Conservation (phyloP, 2,888 invertebrate genomes). For the Troides oblongomaculatus region DNA sequence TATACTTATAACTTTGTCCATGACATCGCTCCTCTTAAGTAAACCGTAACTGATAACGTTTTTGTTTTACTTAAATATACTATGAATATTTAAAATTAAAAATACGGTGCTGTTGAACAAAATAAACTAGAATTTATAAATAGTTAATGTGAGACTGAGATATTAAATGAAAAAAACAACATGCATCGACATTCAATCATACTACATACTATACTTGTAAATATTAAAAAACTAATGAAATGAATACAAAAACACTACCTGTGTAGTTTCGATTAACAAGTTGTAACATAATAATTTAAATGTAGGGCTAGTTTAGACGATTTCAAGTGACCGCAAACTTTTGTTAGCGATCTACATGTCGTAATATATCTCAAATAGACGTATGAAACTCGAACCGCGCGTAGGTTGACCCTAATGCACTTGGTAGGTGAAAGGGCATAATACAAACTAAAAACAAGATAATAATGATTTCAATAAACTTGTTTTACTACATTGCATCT, state of each 20-base stretch:
- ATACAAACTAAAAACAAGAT: neutral
- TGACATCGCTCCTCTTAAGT: no score
- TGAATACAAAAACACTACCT: neutral
- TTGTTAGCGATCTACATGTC: conserved; percentile 46
- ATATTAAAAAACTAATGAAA: neutral
- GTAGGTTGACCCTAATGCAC: neutral
- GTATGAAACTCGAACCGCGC: conserved; percentile 6
- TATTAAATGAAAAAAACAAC: no score
- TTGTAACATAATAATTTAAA: conserved; percentile 19
- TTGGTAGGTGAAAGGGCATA: conserved; percentile 14
- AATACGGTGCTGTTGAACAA: no score
- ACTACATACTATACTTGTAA: no score
- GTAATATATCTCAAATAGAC: conserved; percentile 19
- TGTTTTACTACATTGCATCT: no score
- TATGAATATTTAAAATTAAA: neutral
- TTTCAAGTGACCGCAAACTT: conserved; percentile 41
- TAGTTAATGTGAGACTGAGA: no score
- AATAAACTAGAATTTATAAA: no score
- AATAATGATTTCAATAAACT: no score
- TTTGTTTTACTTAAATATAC: no score
- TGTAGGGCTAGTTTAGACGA: conserved; percentile 21
- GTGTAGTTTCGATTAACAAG: conserved; percentile 8
- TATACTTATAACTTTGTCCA: no score
- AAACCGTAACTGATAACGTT: no score
- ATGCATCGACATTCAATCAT: no score